phyloP scores from a whole-genome alignment of 2,888 invertebrate genomes.

The Ommatoiulus sabulosus region DNA sequence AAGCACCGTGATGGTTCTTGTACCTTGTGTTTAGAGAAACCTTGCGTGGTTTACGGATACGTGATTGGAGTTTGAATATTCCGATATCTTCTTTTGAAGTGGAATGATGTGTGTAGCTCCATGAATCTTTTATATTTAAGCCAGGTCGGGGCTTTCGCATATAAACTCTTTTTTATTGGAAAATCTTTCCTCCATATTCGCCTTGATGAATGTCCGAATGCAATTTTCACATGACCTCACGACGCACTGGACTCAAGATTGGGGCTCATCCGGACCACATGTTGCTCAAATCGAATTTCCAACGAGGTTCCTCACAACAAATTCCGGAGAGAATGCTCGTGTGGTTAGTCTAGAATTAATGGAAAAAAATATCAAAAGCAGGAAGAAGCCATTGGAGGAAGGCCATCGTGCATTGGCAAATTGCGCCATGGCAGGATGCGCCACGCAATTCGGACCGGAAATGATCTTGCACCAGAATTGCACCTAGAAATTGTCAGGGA shows the following conservation, averaged over 20 bases:
- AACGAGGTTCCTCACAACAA: neutral
- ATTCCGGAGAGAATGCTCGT: neutral
- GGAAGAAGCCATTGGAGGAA: neutral
- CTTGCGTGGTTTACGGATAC: neutral
- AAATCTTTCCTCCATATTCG: slow-evolving; percentile 12
- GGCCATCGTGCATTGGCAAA: neutral
- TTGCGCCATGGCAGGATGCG: neutral
- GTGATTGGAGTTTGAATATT: slow-evolving; percentile 50
- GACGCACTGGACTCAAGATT: neutral
- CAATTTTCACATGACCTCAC: slow-evolving; percentile 47
- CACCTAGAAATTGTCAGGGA: slow-evolving; percentile 8
- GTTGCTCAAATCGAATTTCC: slow-evolving; percentile 45
- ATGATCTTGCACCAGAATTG: neutral
- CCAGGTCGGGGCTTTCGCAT: neutral
- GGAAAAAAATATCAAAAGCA: slow-evolving; percentile 40
- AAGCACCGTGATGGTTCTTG: too few relatives aligned
- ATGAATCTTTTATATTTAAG: slow-evolving; percentile 49
- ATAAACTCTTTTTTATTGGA: slow-evolving; percentile 27
- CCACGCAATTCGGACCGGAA: neutral
- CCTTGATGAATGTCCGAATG: slow-evolving; percentile 50
- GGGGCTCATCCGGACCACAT: slow-evolving; percentile 50
- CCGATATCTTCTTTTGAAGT: neutral
- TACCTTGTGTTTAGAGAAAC: neutral
- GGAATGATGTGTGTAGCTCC: neutral
- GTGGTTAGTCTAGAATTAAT: slow-evolving; percentile 21